Evolutionary conservation across 2,113 vertebrate genomes (phyloP).

Genomic region (Mellivora capensis): DNA sequence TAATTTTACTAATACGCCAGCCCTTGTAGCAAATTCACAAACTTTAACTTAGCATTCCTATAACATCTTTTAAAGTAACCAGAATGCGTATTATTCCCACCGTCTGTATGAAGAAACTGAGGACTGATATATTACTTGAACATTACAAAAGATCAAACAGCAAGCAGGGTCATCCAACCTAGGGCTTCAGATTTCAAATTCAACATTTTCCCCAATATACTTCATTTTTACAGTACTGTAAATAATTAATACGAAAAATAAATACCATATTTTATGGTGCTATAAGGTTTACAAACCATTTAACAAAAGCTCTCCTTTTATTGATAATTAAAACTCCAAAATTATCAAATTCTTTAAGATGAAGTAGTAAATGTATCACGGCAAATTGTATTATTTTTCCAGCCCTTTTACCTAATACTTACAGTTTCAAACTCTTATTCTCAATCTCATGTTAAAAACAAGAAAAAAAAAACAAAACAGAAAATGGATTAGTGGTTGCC

Average conservation of each 20-base stretch:
- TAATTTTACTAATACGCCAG: neutral
- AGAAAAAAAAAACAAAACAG: neutral
- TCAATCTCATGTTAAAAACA: neutral
- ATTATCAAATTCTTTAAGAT: neutral
- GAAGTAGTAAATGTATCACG: neutral
- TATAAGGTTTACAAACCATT: neutral
- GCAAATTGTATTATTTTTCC: neutral
- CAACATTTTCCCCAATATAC: neutral
- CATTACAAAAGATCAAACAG: neutral
- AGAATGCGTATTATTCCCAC: neutral
- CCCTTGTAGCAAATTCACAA: neutral
- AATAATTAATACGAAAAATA: neutral
- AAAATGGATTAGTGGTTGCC: neutral
- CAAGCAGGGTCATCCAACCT: neutral
- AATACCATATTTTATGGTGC: neutral
- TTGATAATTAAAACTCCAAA: neutral
- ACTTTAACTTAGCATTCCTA: neutral
- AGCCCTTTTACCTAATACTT: neutral
- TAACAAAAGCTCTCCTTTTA: neutral
- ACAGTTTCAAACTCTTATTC: neutral
- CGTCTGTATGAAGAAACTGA: neutral
- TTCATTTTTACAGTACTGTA: neutral
- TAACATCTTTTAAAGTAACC: neutral
- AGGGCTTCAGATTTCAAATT: neutral
- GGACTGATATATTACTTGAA: too few relatives aligned